Base-by-base conservation (phyloP, 2,113 vertebrate genomes). In the Coreoperca whiteheadi region DNA sequence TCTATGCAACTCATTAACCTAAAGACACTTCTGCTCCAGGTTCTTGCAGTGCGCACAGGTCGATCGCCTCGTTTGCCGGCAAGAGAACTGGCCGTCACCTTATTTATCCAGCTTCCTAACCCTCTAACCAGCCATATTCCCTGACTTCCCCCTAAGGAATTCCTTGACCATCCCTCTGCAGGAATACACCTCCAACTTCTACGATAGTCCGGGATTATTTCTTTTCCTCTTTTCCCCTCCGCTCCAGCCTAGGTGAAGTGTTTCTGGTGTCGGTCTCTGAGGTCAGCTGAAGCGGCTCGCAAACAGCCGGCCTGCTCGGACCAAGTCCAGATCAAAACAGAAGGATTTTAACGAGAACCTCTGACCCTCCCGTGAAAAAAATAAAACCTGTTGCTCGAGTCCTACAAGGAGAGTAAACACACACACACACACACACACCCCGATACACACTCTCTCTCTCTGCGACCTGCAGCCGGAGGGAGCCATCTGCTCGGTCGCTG, bases 281-380 rank as follows among this genome's bases (percentile, higher is more conserved):
- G 39, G 30, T 72, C 70, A 57, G 70, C 28, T 69, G 70, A 32
- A 74, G 69, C 28, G 2, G 48, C 64, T 75, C 23, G 32, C 28
- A 61, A 54, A 30, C 41, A 74, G 57, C 30, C 60, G 16, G 11
- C 51, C 28, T 65, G 59, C 65, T 59, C 74, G 73, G 71, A 39
- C 32, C 53, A 2, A n/a, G 43, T 75, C 21, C 71, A 60, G 39
- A 21, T 60, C 75, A 67, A n/a, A 67, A 84, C 69, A 66, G 10
- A 15, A 50, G 32, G 37, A 6, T 3, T 79, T 71, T 51, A 75
- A 60, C 25, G 2, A 61, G 67, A 41, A 21, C 25, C 8, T 59
- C 30, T 11, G 2, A 57, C 34, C 34, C 54, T 60, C 11, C 37
- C 15, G 39, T 23, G 28, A 64, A 56, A 64, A 56, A 2, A 64